Base-by-base conservation (phyloP, 2,888 invertebrate species). In the Campaea margaritaria region DNA sequence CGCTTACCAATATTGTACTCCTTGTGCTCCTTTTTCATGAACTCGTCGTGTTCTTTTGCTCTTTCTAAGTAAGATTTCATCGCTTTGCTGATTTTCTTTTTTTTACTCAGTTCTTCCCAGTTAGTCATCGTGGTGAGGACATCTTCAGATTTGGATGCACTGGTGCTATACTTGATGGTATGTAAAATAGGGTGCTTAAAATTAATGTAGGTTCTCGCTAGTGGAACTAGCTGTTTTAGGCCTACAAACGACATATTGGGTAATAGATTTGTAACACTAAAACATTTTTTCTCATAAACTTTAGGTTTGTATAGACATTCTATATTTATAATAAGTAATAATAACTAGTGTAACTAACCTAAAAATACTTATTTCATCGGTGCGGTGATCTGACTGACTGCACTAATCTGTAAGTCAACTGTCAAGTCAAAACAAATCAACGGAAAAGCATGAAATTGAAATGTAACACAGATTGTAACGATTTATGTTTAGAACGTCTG, bases 1-100 rank as follows among this genome's bases (percentile, higher is more conserved):
- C 99, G 93, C 83, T 96, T 97, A 13, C 99, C 99, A 76, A 98
- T 95, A 83, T 97, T 95, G 85, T 95, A 99, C 76, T 98, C 97
- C 11, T 94, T 85, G 49, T 93, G 93, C 85, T 98, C 95, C 65
- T 94, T 94, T 75, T 95, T 94, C 94, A 99, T 96, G 78, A 98
- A 97, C 64, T 95, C 94, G 78, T 97, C 96, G 80, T 98, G 96
- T 76, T 95, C 95, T 74, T 93, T 93, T 8, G 98, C 96, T 76
- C 97, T 93, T 81, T 97, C 95, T 63, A 99, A 90, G 84, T 98
- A 99, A 0, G 96, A 94, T 83, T 94, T 95, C 98, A 99, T 98
- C 8, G 98, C 97, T 91, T 96, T 97, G 84, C 96, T 98, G 4
- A 96, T 93, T 77, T 94, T 95, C 74, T 94, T 94, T 73, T 93